Conservation (phyloP, 2,797 vertebrate genomes). For the Sebastes variabilis region DNA sequence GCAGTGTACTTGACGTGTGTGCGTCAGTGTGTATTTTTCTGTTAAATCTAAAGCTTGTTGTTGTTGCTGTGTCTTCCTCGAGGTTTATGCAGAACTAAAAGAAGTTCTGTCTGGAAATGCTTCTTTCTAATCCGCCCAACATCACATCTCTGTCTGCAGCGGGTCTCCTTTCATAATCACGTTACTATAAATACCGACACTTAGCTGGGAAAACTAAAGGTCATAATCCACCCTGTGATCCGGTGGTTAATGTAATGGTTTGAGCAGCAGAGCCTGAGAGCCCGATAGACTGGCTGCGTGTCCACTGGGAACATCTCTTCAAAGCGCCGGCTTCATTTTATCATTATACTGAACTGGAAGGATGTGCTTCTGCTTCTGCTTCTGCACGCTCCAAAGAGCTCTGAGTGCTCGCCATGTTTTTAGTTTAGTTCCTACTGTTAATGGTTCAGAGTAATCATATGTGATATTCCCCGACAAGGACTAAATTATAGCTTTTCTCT, state of each 20-base stretch:
- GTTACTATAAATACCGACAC: slow-evolving; percentile 34
- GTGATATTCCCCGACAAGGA: background rate
- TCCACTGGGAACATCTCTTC: slow-evolving; percentile 5
- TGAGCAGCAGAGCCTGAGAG: slow-evolving; percentile 3
- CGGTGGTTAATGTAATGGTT: slow-evolving; percentile 22
- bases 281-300: background rate
- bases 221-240: slow-evolving; percentile 27
- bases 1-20: background rate
- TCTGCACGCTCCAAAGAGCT: background rate
- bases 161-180: slow-evolving; percentile 1
- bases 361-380: background rate
- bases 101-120: background rate
- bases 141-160: background rate
- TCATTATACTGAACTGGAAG: background rate
- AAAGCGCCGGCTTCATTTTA: background rate
- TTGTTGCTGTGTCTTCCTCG: background rate
- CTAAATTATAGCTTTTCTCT: background rate
- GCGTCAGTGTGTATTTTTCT: background rate
- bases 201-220: background rate
- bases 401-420: background rate
- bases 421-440: background rate
- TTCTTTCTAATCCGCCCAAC: background rate
- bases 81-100: background rate
- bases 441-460: background rate
- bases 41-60: background rate